Conservation (phyloP, 2,797 vertebrate genomes). For the Pangasius djambal region DNA sequence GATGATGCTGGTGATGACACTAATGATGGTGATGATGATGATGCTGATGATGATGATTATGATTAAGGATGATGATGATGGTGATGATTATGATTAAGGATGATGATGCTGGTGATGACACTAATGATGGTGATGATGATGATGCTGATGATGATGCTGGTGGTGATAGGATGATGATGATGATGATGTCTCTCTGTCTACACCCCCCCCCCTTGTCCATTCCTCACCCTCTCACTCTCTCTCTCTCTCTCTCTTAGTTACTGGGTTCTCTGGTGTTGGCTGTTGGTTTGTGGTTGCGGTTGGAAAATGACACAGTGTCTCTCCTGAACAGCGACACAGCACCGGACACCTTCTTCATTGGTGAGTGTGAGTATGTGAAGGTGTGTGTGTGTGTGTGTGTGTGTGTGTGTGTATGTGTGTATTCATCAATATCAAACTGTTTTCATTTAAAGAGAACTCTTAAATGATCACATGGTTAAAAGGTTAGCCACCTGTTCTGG, state of each 20-base stretch:
- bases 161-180: neutral
- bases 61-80: too few species aligned
- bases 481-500: neutral
- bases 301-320: constrained; percentile 82
- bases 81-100: neutral
- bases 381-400: constrained; percentile 10
- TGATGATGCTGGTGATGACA: neutral
- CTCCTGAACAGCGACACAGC: constrained; percentile 79
- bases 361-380: constrained; percentile 74
- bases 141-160: neutral
- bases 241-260: constrained; percentile 73
- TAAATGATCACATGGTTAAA: neutral
- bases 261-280: constrained; percentile 89
- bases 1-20: neutral
- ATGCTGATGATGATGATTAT: too few species aligned
- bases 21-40: neutral
- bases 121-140: neutral
- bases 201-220: neutral
- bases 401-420: neutral
- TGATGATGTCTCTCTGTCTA: neutral
- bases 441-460: neutral
- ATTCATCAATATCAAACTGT: neutral
- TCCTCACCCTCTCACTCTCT: neutral
- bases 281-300: constrained; percentile 92
- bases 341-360: constrained; percentile 89